A percentile compares a stretch with the other conserved stretches of the same genome.
These are phyloP conservation scores for Heliocidaris tuberculata DNA, from an alignment of 35 echinoderm and acorn worm genomes.

Conservation along the genomic window DNA sequence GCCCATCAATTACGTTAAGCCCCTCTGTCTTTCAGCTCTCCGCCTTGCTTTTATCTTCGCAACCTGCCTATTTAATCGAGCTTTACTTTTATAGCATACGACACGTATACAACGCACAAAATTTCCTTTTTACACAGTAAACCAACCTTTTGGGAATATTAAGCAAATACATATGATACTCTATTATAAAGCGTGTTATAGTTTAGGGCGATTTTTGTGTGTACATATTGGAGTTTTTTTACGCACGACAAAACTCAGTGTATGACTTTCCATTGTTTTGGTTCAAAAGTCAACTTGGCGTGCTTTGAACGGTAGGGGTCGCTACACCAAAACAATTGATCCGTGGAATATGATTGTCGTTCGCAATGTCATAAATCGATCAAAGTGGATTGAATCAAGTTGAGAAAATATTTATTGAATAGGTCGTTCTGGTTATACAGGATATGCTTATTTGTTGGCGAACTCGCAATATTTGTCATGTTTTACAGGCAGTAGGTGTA, in stretches of 20 bases:
- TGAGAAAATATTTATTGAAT: not conserved
- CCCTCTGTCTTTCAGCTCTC: not conserved
- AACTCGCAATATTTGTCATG: no score
- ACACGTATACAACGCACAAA: not conserved
- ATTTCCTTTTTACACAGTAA: not conserved
- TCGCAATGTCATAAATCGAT: no score
- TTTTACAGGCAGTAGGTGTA: no score
- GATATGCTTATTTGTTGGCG: not conserved
- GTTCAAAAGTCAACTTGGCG: not conserved
- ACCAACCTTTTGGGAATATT: not conserved
- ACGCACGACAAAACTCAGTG: not conserved
- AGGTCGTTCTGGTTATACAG: not conserved
- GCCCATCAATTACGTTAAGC: conserved; percentile 33
- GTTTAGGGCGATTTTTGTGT: not conserved
- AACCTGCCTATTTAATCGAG: not conserved
- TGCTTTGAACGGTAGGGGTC: not conserved
- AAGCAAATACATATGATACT: conserved; percentile 1
- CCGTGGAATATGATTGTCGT: conserved; percentile 3
- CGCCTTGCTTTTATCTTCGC: not conserved
- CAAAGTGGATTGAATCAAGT: not conserved
- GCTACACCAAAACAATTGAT: not conserved
- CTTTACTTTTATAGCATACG: not conserved
- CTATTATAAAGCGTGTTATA: not conserved
- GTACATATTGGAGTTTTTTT: not conserved
- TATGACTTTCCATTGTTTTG: not conserved